A percentile compares a stretch with the other conserved stretches of the same genome.
These are phyloP conservation scores for Phortica variegata DNA, from an alignment of 1,140 invertebrate species.

Conservation along the genomic window DNA sequence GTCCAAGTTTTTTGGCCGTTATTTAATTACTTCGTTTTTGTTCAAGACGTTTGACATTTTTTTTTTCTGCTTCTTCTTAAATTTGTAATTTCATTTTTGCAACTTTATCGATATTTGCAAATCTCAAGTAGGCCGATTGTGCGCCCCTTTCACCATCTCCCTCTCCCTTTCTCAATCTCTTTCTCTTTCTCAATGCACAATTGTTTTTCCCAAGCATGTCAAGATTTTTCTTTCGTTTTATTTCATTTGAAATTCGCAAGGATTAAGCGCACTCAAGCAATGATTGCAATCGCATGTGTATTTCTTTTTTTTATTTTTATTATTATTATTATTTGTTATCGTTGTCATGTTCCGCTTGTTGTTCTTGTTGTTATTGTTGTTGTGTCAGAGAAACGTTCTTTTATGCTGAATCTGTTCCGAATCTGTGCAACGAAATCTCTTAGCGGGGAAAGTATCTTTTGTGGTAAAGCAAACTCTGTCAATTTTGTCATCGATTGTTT, in stretches of 20 bases:
- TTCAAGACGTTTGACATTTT: too few species aligned
- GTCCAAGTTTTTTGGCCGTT: too few species aligned
- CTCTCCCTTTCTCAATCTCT: background rate
- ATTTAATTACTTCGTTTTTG: too few species aligned
- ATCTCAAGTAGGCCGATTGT: conserved; percentile 20
- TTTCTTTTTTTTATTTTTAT: conserved; percentile 12
- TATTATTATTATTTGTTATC: too few species aligned
- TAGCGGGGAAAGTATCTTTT: conserved; percentile 2
- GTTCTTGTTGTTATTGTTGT: too few species aligned
- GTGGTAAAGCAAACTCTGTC: conserved; percentile 18
- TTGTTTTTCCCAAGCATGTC: background rate
- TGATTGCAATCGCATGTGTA: conserved; percentile 42
- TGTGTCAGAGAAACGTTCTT: too few species aligned
- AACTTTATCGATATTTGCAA: conserved; percentile 45
- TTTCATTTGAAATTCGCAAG: conserved; percentile 39
- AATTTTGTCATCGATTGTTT: conserved; percentile 40
- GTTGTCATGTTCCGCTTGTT: too few species aligned
- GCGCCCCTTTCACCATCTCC: background rate
- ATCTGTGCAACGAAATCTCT: too few species aligned
- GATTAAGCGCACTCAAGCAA: conserved; percentile 42
- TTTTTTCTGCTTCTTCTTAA: too few species aligned
- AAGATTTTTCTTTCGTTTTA: conserved; percentile 15
- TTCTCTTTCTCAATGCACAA: conserved; percentile 3
- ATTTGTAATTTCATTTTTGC: conserved; percentile 47
- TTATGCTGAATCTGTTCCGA: too few species aligned